phyloP scores from a whole-genome alignment of 2,113 vertebrate genomes.

The Danionella cerebrum region DNA sequence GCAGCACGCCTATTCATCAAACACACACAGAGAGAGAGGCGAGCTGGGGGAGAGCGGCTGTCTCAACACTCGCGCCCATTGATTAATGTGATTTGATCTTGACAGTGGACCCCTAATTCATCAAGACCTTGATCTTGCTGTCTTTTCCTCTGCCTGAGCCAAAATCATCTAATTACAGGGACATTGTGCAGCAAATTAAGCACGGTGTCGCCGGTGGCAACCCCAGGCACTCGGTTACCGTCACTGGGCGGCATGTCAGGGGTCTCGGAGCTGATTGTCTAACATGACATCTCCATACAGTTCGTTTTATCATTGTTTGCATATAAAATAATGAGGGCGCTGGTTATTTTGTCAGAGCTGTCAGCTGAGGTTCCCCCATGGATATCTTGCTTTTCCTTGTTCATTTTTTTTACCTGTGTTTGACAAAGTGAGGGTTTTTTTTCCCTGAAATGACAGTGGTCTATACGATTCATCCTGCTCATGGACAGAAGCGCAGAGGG shows the following conservation, averaged over 20 bases:
- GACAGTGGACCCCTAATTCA: conserved; percentile 75
- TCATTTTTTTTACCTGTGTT: background rate
- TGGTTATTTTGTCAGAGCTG: conserved; percentile 62
- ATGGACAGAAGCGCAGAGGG: conserved; percentile 26
- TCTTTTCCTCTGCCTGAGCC: conserved; percentile 67
- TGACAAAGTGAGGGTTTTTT: conserved; percentile 14
- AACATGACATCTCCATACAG: conserved; percentile 58
- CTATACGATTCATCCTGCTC: conserved; percentile 23
- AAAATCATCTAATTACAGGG: conserved; percentile 83
- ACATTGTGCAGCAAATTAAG: conserved; percentile 75
- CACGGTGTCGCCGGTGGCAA: conserved; percentile 67
- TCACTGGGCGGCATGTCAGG: conserved; percentile 61
- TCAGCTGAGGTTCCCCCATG: conserved; percentile 38
- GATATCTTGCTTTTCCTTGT: background rate
- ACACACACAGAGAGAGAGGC: conserved; percentile 42
- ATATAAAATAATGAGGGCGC: conserved; percentile 65
- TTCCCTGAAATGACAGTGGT: conserved; percentile 30
- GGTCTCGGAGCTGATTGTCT: conserved; percentile 66
- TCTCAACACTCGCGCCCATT: conserved; percentile 66
- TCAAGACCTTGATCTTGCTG: conserved; percentile 74
- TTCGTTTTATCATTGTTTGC: conserved; percentile 69
- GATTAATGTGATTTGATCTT: conserved; percentile 81
- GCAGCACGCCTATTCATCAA: conserved; percentile 67
- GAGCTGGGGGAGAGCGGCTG: conserved; percentile 47
- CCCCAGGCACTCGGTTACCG: conserved; percentile 60